Conservation (phyloP, 2,888 invertebrate species). For the Perdita meconis region DNA sequence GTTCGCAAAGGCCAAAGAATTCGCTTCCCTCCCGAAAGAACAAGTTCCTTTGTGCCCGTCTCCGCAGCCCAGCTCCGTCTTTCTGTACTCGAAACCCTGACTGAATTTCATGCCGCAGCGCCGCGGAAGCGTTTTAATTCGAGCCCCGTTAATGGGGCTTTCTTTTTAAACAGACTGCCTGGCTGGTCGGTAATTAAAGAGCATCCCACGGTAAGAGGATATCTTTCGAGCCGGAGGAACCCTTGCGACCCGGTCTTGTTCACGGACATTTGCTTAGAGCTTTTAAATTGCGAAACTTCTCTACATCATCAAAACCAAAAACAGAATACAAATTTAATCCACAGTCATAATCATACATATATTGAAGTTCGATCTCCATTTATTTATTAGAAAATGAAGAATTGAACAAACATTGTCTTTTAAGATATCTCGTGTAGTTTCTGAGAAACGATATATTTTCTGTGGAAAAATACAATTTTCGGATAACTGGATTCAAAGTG, state of each 20-base stretch:
- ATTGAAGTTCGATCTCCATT: no score
- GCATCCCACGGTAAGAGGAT: conserved; percentile 28
- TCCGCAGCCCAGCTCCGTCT: conserved; percentile 1
- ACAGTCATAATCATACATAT: no score
- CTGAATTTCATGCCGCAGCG: background rate
- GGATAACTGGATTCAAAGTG: no score
- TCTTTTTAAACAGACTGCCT: conserved; percentile 11
- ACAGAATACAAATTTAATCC: no score
- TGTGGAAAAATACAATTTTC: no score
- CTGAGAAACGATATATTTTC: no score
- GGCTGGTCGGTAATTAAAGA: conserved; percentile 37
- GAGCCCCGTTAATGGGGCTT: conserved; percentile 28
- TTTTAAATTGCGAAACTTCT: conserved; percentile 26
- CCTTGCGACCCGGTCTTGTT: background rate
- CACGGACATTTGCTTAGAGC: background rate
- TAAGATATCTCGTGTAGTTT: no score
- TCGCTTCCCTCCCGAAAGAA: background rate
- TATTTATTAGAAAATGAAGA: no score
- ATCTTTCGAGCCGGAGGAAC: background rate
- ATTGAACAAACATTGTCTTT: no score
- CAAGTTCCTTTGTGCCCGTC: conserved; percentile 30
- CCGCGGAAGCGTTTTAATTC: conserved; percentile 29
- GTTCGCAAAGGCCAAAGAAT: background rate
- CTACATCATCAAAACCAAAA: no score
- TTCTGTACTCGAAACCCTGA: background rate